Conservation (phyloP, 2,113 vertebrate species). For the Nymphicus hollandicus region DNA sequence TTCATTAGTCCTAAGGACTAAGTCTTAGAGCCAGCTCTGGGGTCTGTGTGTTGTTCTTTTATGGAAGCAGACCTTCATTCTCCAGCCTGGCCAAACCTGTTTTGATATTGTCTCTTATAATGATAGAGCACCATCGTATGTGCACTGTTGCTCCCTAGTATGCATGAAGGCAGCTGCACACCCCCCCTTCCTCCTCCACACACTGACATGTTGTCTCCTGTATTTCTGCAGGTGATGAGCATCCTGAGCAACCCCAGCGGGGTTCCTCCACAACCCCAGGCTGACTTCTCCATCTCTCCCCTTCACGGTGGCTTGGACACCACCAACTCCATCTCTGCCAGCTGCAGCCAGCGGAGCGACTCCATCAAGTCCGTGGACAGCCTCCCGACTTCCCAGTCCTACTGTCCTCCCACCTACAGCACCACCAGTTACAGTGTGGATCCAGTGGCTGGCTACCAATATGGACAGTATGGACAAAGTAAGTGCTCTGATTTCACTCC, state of each 20-base stretch:
- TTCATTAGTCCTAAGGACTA: background rate
- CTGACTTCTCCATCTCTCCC: conserved; percentile 98
- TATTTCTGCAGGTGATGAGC: conserved; percentile 90
- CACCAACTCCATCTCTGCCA: conserved; percentile 93
- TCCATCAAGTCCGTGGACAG: conserved; percentile 96
- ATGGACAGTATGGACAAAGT: conserved; percentile 97
- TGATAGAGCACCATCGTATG: background rate
- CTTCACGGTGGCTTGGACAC: conserved; percentile 92
- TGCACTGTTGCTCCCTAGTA: background rate
- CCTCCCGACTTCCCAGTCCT: conserved; percentile 95
- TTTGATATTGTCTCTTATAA: fast-evolving
- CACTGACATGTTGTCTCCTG: background rate
- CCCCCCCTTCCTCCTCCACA: fast-evolving
- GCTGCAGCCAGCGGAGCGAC: conserved; percentile 97
- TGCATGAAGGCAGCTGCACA: background rate
- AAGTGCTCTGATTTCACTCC: conserved; percentile 61
- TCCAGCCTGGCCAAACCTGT: background rate
- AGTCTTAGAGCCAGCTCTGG: background rate
- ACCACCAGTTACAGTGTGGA: conserved; percentile 98
- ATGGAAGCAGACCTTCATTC: background rate
- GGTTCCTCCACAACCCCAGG: conserved; percentile 89
- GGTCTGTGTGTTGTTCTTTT: background rate
- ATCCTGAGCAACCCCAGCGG: conserved; percentile 93
- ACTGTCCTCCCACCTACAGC: conserved; percentile 98
- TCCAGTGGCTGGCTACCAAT: conserved; percentile 97